These are phyloP conservation scores for Galagoides demidoff DNA, from an alignment of 2,797 vertebrate genomes.

Conservation along the genomic window DNA sequence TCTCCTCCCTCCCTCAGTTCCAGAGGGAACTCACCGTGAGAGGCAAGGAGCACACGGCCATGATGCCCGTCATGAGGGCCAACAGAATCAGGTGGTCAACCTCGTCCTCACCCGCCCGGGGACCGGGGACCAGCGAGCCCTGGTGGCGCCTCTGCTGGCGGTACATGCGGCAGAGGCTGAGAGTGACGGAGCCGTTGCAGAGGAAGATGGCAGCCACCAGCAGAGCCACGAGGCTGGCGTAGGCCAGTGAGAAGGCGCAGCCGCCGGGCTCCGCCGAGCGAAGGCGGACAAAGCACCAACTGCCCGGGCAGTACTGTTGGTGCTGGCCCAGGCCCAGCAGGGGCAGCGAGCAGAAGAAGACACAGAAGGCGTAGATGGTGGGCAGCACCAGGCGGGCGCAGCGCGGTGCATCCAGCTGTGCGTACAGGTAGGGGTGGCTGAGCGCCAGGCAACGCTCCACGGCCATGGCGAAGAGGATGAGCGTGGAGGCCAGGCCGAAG, in stretches of 20 bases:
- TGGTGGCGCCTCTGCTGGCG: conserved; percentile 88
- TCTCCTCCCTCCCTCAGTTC: rapidly evolving
- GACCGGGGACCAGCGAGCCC: conserved; percentile 78
- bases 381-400: conserved; percentile 90
- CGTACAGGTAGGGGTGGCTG: conserved; percentile 94
- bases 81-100: conserved; percentile 92
- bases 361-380: conserved; percentile 89
- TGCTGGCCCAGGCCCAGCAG: conserved; percentile 89
- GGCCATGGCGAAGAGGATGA: conserved; percentile 94
- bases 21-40: conserved; percentile 88
- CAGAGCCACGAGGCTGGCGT: conserved; percentile 90
- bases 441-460: conserved; percentile 95
- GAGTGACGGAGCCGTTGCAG: conserved; percentile 93
- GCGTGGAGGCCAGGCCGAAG: conserved; percentile 92
- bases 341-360: conserved; percentile 91
- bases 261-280: conserved; percentile 56
- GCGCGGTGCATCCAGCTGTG: conserved; percentile 88
- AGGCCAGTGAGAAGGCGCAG: conserved; percentile 92
- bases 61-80: conserved; percentile 93
- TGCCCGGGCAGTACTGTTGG: conserved; percentile 94
- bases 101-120: conserved; percentile 90
- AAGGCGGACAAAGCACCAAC: conserved; percentile 96
- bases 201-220: conserved; percentile 90
- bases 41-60: conserved; percentile 93
- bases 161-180: conserved; percentile 93